Evolutionary conservation across 1,140 invertebrate species (phyloP).

Genomic region (Thalassaphorura encarpata): DNA sequence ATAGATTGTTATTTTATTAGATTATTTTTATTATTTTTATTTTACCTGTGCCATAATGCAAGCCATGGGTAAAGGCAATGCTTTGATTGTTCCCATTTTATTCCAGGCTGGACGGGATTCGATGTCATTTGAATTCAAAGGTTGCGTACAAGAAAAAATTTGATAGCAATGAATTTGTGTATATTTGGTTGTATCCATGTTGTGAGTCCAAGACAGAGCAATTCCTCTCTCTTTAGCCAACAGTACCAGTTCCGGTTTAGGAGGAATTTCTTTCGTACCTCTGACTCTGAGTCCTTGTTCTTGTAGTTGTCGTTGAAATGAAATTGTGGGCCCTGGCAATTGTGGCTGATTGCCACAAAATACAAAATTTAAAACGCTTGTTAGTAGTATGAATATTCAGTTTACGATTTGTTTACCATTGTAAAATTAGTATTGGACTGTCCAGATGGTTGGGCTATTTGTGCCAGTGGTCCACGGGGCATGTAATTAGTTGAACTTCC

Average conservation of each 20-base stretch:
- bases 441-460: too few relatives aligned
- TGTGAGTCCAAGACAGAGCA: slow-evolving; percentile 83
- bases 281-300: too few relatives aligned
- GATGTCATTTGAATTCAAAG: slow-evolving; percentile 49
- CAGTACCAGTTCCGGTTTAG: slow-evolving; percentile 68
- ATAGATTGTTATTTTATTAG: too few relatives aligned
- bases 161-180: slow-evolving; percentile 72
- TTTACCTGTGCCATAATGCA: slow-evolving; percentile 77
- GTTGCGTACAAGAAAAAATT: slow-evolving; percentile 87
- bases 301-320: too few relatives aligned
- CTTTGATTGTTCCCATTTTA: slow-evolving; percentile 89
- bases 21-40: too few relatives aligned
- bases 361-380: too few relatives aligned
- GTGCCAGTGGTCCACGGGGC: too few relatives aligned
- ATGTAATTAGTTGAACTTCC: too few relatives aligned
- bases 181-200: slow-evolving; percentile 45
- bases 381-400: too few relatives aligned
- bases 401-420: too few relatives aligned
- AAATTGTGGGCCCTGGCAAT: background rate
- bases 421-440: too few relatives aligned
- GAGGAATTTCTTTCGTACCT: slow-evolving; percentile 42
- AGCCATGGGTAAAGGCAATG: slow-evolving; percentile 86
- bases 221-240: slow-evolving; percentile 49
- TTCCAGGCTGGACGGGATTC: slow-evolving; percentile 72
- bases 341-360: background rate